Evolutionary conservation across 2,797 vertebrate species (phyloP).

Genomic region (Falco peregrinus): DNA sequence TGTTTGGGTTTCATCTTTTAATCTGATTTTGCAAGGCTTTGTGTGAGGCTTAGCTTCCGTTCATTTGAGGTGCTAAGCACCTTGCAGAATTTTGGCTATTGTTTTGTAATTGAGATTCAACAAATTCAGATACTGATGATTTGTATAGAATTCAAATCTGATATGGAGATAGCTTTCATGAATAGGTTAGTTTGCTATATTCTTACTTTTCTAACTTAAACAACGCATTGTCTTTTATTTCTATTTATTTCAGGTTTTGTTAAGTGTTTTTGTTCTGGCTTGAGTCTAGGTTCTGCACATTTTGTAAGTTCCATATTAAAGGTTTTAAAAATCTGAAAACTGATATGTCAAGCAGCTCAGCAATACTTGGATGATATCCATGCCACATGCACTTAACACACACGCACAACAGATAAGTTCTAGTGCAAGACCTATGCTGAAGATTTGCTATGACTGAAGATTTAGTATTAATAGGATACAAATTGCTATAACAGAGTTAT

Average conservation of each 20-base stretch:
- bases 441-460: neutral
- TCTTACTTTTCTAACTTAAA: neutral
- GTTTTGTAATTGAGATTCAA: neutral
- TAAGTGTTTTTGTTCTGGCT: neutral
- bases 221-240: neutral
- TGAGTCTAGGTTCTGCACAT: neutral
- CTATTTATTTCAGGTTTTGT: neutral
- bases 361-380: neutral
- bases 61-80: neutral
- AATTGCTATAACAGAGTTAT: neutral
- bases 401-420: neutral
- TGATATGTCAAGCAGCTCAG: neutral
- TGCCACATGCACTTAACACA: neutral
- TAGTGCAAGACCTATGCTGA: neutral
- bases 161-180: neutral
- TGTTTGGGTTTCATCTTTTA: neutral
- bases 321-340: neutral
- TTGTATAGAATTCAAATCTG: neutral
- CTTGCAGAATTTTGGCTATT: neutral
- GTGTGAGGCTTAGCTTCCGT: neutral
- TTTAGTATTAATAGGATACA: conserved; percentile 15
- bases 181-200: neutral
- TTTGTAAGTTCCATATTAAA: neutral
- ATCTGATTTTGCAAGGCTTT: neutral
- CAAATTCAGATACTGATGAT: neutral